A percentile compares a stretch with the other conserved stretches of the same genome.
Conservation (phyloP, 2,888 invertebrate species). For the Eulithis testata region DNA sequence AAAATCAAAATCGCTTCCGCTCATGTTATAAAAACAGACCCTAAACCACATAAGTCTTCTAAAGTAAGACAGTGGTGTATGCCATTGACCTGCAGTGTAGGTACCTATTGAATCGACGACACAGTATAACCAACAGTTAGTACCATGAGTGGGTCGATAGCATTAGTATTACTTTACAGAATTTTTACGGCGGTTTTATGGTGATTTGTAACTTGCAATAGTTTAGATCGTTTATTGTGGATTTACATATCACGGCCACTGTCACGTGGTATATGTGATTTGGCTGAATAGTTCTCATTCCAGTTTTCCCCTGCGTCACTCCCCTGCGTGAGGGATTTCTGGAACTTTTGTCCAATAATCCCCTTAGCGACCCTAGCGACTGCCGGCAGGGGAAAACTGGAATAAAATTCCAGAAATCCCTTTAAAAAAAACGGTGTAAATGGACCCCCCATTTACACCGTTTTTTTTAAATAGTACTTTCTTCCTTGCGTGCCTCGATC, state of each 20-base stretch:
- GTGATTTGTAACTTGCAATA: constrained; percentile 36
- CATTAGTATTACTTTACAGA: constrained; percentile 32
- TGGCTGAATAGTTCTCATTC: too few relatives aligned
- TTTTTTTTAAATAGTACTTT: too few relatives aligned
- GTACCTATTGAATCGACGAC: constrained; percentile 15
- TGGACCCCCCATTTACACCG: too few relatives aligned
- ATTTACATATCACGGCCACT: constrained; percentile 24
- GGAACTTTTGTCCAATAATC: too few relatives aligned
- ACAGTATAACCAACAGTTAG: constrained; percentile 17
- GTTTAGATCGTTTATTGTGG: constrained; percentile 20
- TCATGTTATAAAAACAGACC: constrained; percentile 6
- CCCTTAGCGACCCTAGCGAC: too few relatives aligned
- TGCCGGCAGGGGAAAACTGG: too few relatives aligned
- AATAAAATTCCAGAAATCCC: too few relatives aligned
- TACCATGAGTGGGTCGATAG: constrained; percentile 29
- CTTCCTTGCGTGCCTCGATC: too few relatives aligned
- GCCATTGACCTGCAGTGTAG: constrained; percentile 40
- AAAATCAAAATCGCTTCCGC: constrained; percentile 19
- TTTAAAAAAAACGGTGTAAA: too few relatives aligned
- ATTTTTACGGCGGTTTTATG: constrained; percentile 48
- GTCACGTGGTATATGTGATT: too few relatives aligned
- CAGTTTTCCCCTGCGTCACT: too few relatives aligned
- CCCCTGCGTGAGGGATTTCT: too few relatives aligned
- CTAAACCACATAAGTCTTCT: constrained; percentile 31
- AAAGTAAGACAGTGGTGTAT: constrained; percentile 35